Percentiles rank a stretch among this genome's conserved stretches.
Conservation (phyloP, 2,113 vertebrate species). For the Toxotes chatareus region DNA sequence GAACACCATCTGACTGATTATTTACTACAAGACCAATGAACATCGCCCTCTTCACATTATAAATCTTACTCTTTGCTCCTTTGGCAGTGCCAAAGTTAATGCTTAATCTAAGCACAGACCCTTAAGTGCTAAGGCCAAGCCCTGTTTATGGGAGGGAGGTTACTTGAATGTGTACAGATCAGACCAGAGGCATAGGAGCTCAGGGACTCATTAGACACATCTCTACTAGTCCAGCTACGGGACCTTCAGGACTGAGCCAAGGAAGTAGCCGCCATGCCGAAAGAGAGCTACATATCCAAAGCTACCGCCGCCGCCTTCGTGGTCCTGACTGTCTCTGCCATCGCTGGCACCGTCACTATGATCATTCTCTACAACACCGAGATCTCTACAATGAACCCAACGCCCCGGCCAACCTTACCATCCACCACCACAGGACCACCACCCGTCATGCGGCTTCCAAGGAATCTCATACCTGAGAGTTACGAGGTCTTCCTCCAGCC, state of each 20-base stretch:
- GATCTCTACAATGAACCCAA: conserved; percentile 35
- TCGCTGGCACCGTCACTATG: conserved; percentile 86
- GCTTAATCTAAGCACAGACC: conserved; percentile 71
- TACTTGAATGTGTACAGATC: conserved; percentile 34
- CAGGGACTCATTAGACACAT: conserved; percentile 28
- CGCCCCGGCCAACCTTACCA: accelerated
- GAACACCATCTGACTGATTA: conserved; percentile 51
- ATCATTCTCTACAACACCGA: conserved; percentile 82
- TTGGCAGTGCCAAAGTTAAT: conserved; percentile 76
- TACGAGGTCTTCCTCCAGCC: conserved; percentile 86
- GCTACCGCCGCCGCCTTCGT: conserved; percentile 74
- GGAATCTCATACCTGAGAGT: conserved; percentile 77
- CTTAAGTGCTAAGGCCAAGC: conserved; percentile 59
- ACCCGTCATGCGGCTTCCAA: conserved; percentile 81
- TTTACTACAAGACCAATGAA: conserved; percentile 51
- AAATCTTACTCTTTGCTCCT: conserved; percentile 65
- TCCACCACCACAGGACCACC: neutral
- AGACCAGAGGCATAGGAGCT: conserved; percentile 7
- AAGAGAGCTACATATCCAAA: conserved; percentile 85
- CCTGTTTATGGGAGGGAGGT: conserved; percentile 73
- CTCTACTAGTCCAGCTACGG: conserved; percentile 11
- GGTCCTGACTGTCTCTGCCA: conserved; percentile 75
- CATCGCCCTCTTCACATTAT: conserved; percentile 54
- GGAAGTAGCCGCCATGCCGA: conserved; percentile 82
- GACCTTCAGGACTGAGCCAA: neutral